These are phyloP conservation scores for Magallana angulata DNA, from an alignment of 1,140 invertebrate species.

Conservation along the genomic window DNA sequence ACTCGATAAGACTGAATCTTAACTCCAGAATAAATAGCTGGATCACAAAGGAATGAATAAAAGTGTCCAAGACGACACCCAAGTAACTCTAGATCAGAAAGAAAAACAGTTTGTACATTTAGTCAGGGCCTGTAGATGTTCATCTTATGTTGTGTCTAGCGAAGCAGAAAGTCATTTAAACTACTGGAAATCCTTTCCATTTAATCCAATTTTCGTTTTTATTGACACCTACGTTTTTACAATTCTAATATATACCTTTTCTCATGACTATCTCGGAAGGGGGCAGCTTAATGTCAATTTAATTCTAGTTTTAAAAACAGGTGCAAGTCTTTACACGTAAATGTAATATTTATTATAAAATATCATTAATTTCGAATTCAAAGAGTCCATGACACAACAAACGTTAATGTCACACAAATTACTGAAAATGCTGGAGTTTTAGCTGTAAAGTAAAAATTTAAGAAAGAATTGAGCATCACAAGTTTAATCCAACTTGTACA, in stretches of 20 bases:
- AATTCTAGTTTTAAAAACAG: no score
- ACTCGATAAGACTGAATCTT: slow-evolving; percentile 8
- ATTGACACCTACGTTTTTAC: slow-evolving; percentile 14
- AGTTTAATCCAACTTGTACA: no score
- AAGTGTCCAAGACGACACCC: not conserved
- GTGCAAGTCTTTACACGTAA: no score
- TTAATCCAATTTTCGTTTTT: not conserved
- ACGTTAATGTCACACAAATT: no score
- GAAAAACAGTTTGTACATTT: slow-evolving; percentile 17
- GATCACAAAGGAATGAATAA: not conserved
- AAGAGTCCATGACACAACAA: no score
- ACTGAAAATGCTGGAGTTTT: no score
- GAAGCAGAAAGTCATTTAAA: not conserved
- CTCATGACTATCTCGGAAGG: no score
- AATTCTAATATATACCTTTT: not conserved
- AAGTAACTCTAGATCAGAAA: not conserved
- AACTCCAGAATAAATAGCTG: not conserved
- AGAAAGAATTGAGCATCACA: no score
- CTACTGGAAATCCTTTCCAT: not conserved
- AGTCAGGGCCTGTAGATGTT: not conserved
- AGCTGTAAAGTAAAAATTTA: no score
- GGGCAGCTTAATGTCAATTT: no score
- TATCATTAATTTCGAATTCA: no score
- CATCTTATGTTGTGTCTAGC: not conserved
- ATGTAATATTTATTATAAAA: no score